Base-by-base conservation (phyloP, 2,888 invertebrate genomes). In the Panorpa germanica region DNA sequence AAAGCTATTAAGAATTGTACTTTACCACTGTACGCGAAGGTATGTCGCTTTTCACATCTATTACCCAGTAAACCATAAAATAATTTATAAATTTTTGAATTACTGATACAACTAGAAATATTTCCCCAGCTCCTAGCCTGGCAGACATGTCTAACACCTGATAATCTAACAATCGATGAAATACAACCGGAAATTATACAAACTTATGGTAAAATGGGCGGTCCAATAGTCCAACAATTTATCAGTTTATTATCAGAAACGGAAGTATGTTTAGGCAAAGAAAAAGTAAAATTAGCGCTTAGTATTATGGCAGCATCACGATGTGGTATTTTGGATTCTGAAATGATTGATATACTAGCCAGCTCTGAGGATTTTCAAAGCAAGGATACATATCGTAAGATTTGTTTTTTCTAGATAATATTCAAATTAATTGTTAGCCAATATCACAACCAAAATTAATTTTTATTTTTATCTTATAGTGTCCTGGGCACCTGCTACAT, bases 321-420 rank as follows among this genome's bases (percentile, higher is more conserved):
- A 31, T 67, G 75, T 46, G 86, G 86, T 3, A 59, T 86, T 25
- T 71, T 75, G 12, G 80, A 81, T 45, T 74, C 75, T 4, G 86
- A 88, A 57, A 73, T 81, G 50, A 55, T 78, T 43, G 80, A 74
- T 43, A 52, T 74, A 36, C 43, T 75, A 35, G 68, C 72, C 0
- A 65, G 66, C 41, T 67, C 70, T 41, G 59, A 65, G 22, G 56
- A 60, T 38, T 73, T 72, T 38, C 61, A 70, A 37, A 69, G 66
- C 38, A 60, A 61, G 32, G 62, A 63, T 39, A 71, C 72, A 24
- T 69, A 70, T 40, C 55, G 72, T 72, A 44, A 60, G 10, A 23
- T 7, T 28, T 4, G 17, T 18, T 28, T 28, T 28, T 12, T 16
- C 25, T 7, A 32, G 15, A 20, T 22, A n/a, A 29, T 12, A 25